These are phyloP conservation scores for Ladona fulva DNA, from an alignment of 1,140 invertebrate genomes.

Conservation along the genomic window DNA sequence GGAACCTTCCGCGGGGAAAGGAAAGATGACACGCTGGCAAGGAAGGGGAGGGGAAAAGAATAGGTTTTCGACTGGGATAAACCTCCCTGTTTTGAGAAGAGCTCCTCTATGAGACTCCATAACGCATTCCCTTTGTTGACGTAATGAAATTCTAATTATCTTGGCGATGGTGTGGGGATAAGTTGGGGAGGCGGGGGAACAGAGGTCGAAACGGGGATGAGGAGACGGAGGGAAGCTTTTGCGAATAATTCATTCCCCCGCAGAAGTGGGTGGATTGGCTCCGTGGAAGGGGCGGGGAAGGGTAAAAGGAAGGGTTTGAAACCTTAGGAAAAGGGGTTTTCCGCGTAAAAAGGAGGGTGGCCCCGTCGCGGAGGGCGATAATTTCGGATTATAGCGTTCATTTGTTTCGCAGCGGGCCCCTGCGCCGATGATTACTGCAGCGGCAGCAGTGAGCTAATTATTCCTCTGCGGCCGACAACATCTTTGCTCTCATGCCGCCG, in stretches of 20 bases:
- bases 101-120: not conserved
- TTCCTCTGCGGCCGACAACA: not conserved
- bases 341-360: not conserved
- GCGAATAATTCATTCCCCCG: not conserved
- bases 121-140: constrained; percentile 8
- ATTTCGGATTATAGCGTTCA: not conserved
- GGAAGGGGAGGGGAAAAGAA: not conserved
- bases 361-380: not conserved
- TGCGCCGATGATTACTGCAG: not conserved
- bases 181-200: not conserved
- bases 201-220: not conserved
- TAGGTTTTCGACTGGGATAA: not conserved
- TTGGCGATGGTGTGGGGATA: not conserved
- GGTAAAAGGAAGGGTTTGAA: not conserved
- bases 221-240: not conserved
- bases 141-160: constrained; percentile 10
- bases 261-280: not conserved
- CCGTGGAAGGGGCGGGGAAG: not conserved
- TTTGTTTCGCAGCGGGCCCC: not conserved
- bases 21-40: not conserved
- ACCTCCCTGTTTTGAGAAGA: too few relatives aligned
- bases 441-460: not conserved
- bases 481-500: not conserved
- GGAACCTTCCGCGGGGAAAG: not conserved
- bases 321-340: not conserved